Evolutionary conservation across 2,888 invertebrate genomes (phyloP).

Genomic region (Oscheius sp.): DNA sequence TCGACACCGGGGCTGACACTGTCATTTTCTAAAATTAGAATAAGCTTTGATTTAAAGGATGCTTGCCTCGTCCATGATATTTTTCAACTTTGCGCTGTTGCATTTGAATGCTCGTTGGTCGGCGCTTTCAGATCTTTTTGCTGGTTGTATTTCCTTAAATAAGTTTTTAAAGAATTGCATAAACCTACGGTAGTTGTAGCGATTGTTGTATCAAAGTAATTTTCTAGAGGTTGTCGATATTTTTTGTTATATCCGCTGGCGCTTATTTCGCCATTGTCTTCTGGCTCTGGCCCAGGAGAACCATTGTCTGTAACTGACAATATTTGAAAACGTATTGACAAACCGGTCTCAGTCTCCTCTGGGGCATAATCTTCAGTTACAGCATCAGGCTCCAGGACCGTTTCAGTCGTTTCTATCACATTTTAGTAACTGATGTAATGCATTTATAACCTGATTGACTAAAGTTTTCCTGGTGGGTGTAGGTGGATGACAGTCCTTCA

Average conservation of each 20-base stretch:
- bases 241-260: constrained; percentile 11
- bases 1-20: constrained; percentile 50
- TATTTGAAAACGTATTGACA: neutral
- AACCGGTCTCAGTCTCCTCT: neutral
- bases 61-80: constrained; percentile 19
- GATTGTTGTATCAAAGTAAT: neutral
- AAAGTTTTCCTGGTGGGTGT: neutral
- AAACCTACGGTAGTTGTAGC: neutral
- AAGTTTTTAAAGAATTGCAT: neutral
- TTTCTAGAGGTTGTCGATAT: neutral
- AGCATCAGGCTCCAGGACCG: neutral
- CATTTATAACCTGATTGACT: constrained; percentile 12
- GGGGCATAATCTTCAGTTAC: constrained; percentile 14
- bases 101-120: constrained; percentile 19
- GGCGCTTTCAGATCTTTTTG: constrained; percentile 12
- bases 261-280: neutral
- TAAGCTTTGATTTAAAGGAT: neutral
- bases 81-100: constrained; percentile 14
- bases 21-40: constrained; percentile 50
- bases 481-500: constrained; percentile 1
- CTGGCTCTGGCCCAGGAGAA: too few relatives aligned
- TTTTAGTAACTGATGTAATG: neutral
- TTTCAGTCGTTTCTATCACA: neutral
- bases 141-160: neutral
- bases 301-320: neutral